These are phyloP conservation scores for Syndactyla subalaris DNA, from an alignment of 2,797 vertebrate species.

Conservation along the genomic window DNA sequence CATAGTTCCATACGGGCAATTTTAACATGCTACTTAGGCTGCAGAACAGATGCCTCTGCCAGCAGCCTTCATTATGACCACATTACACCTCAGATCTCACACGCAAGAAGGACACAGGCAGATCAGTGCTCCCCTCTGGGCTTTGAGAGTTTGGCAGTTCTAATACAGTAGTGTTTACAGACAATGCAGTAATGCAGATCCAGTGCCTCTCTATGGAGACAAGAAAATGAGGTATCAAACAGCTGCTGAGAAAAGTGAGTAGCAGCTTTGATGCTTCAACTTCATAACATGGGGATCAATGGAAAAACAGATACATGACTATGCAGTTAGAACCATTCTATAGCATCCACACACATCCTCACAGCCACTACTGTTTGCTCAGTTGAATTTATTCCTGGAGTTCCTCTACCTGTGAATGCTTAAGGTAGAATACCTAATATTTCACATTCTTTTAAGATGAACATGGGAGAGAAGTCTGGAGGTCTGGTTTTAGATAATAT, in stretches of 20 bases:
- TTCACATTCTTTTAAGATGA: not conserved
- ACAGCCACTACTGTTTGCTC: not conserved
- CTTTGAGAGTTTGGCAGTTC: not conserved
- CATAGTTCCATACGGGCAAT: not conserved
- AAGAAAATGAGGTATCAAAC: not conserved
- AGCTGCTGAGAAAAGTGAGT: not conserved
- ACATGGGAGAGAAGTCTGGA: not conserved
- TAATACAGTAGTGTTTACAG: not conserved
- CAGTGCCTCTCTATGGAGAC: not conserved
- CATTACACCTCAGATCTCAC: not conserved
- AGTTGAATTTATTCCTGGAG: not conserved
- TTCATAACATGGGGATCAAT: not conserved
- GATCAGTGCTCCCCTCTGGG: not conserved
- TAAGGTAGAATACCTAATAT: not conserved
- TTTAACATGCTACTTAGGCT: not conserved
- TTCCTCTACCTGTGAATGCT: not conserved
- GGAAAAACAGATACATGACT: not conserved
- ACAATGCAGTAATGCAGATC: not conserved
- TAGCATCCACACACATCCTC: fast-evolving
- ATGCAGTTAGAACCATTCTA: not conserved
- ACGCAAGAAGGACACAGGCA: not conserved
- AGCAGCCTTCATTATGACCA: not conserved
- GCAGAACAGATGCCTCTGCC: not conserved
- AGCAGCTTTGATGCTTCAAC: not conserved
- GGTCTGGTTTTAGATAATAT: not conserved